A percentile compares a stretch with the other conserved stretches of the same genome.
phyloP scores from a whole-genome alignment of 2,888 invertebrate genomes.

The Monoplex corrugatus region DNA sequence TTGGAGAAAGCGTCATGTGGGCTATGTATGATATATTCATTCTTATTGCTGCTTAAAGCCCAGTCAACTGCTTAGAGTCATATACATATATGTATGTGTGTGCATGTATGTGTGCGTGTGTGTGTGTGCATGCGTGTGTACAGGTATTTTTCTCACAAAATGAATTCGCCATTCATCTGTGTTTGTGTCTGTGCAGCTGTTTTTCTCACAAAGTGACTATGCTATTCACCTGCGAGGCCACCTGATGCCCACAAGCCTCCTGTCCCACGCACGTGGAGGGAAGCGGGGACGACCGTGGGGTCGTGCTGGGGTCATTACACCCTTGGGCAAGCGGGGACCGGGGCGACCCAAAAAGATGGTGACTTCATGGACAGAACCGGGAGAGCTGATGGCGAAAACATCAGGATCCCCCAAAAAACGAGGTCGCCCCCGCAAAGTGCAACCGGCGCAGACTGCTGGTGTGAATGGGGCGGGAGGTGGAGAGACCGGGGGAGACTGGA shows the following conservation, averaged over 20 bases:
- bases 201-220: constrained; percentile 41
- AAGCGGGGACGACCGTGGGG: constrained; percentile 48
- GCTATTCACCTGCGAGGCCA: constrained; percentile 47
- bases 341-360: constrained; percentile 49
- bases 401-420: constrained; percentile 14
- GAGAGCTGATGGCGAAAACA: neutral
- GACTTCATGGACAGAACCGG: neutral
- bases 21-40: too few relatives aligned
- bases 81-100: neutral
- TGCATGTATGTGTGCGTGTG: neutral
- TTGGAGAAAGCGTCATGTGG: too few relatives aligned
- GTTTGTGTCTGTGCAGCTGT: constrained; percentile 27
- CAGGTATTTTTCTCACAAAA: neutral
- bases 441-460: neutral
- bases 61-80: too few relatives aligned
- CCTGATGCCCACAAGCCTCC: constrained; percentile 38
- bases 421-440: constrained; percentile 39
- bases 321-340: constrained; percentile 43
- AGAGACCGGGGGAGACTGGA: neutral
- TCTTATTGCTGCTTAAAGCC: too few relatives aligned
- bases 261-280: constrained; percentile 34
- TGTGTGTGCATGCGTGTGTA: neutral
- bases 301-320: constrained; percentile 23
- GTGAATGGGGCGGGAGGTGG: neutral
- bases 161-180: neutral